A percentile compares a stretch with the other conserved stretches of the same genome.
Conservation (phyloP, 2,113 vertebrate genomes). For the Alligator sinensis region DNA sequence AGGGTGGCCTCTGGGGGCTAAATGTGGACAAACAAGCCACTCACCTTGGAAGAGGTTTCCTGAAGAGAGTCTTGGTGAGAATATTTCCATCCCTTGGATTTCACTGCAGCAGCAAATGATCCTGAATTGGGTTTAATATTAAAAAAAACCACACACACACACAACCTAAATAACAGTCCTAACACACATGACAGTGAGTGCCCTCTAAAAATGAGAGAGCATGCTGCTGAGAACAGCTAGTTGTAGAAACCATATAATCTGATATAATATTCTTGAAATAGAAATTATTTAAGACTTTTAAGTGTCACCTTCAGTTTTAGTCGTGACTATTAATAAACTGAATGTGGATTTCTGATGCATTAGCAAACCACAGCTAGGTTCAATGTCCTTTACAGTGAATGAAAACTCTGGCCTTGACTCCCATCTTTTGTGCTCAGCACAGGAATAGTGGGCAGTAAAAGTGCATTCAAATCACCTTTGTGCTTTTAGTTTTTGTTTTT, state of each 20-base stretch:
- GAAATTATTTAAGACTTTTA: neutral
- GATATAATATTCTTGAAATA: neutral
- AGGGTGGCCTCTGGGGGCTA: neutral
- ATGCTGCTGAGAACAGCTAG: neutral
- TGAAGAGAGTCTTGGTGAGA: neutral
- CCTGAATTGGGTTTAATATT: neutral
- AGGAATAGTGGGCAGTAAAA: neutral
- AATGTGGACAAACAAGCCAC: neutral
- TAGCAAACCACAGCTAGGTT: neutral
- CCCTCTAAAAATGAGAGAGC: neutral
- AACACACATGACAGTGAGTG: neutral
- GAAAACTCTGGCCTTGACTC: neutral
- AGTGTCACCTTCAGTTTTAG: neutral
- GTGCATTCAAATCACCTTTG: rapidly evolving
- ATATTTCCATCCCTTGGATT: neutral
- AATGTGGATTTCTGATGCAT: neutral
- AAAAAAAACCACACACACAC: neutral
- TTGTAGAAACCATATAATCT: neutral
- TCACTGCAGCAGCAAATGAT: neutral
- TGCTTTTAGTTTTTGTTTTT: neutral
- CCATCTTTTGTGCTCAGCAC: neutral
- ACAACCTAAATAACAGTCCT: neutral
- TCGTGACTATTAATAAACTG: neutral
- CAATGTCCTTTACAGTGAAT: neutral
- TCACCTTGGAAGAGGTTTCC: neutral